Base-by-base conservation (phyloP, 2,797 vertebrate species). In the Poeciliopsis infans region DNA sequence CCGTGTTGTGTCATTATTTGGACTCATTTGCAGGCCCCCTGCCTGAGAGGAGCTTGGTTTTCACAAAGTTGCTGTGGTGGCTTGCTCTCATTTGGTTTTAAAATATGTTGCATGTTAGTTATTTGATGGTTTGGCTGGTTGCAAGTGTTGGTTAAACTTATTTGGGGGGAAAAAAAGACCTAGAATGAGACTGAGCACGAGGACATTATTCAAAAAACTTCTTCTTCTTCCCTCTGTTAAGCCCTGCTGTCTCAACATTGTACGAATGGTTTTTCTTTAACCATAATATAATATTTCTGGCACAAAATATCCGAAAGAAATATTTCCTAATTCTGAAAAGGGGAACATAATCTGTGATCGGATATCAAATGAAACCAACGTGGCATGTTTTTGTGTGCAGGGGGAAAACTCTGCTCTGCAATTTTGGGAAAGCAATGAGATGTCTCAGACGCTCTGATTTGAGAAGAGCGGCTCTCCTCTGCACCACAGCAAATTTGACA, bases 341-440 rank as follows among this genome's bases (percentile, higher is more conserved):
- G 91, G 91, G 88, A 93, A 85, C 87, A 90, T 93, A 92, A 94
- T 94, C 88, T 91, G 92, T 91, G 89, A 94, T 94, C 91, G 88
- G 88, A 94, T 94, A 93, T 92, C 91, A 92, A 89, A 93, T 91
- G 86, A 91, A 94, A 90, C 90, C 89, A 86, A 86, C 83, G 76
- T 87, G 87, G 88, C 85, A 82, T 92, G 89, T 91, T 92, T 91
- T 89, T 75, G 82, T 88, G 91, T 83, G 88, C 85, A 89, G 88
- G 89, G 83, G 83, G 70, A 82, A 86, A 89, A 89, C 90, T 88
- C 88, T 46, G 43, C 89, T 92, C 87, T 90, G 87, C 88, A 93
- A 91, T 92, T 93, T 93, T 93, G 91, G 91, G 86, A 20, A 86
- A 85, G 87, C 85, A 90, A 88, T 88, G 88, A 91, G 89, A 93